A percentile compares a stretch with the other conserved stretches of the same genome.
These are phyloP conservation scores for Lacanobia oleracea DNA, from an alignment of 2,888 invertebrate genomes.

Conservation along the genomic window DNA sequence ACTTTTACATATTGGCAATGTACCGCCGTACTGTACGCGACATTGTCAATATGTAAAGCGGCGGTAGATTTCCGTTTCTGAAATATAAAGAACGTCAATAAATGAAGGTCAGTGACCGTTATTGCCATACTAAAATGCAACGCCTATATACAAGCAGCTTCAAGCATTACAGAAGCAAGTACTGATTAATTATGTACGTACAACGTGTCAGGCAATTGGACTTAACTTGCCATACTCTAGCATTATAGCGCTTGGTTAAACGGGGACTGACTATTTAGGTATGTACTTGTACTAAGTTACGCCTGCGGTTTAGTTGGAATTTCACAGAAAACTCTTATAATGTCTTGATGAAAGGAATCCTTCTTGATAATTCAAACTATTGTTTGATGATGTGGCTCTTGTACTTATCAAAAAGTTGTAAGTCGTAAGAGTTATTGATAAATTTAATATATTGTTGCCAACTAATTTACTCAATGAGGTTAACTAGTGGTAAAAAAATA, in stretches of 20 bases:
- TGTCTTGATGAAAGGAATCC: not conserved
- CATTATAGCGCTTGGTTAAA: constrained; percentile 8
- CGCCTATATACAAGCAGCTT: not conserved
- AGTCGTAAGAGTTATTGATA: too few species aligned
- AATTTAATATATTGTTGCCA: too few species aligned
- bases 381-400: too few species aligned
- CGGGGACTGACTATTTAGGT: not conserved
- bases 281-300: not conserved
- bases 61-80: too few species aligned
- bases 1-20: too few species aligned
- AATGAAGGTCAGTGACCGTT: not conserved
- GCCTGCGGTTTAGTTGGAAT: not conserved
- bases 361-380: not conserved
- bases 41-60: too few species aligned
- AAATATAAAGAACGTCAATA: too few species aligned
- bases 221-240: constrained; percentile 5
- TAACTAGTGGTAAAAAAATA: too few species aligned
- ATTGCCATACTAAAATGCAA: not conserved
- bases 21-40: too few species aligned
- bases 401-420: too few species aligned
- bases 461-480: too few species aligned
- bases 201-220: constrained; percentile 35
- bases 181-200: constrained; percentile 54
- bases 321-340: not conserved
- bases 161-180: constrained; percentile 21